Base-by-base conservation (phyloP, 2,797 vertebrate species). In the Erithacus rubecula region DNA sequence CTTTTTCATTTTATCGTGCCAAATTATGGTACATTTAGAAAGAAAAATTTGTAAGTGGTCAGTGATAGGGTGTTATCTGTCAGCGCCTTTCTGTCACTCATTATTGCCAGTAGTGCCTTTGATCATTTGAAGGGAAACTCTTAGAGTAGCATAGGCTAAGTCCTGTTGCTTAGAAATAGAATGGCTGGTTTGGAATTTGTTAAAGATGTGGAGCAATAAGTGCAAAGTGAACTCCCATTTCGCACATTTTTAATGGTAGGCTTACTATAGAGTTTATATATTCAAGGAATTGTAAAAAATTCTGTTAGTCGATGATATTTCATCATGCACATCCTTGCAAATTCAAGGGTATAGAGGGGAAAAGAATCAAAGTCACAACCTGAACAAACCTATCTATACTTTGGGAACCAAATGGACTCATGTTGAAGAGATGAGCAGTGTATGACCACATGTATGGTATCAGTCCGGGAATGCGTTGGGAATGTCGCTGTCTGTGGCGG, bases 61-160 rank as follows among this genome's bases (percentile, higher is more conserved):
- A 96, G 95, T 95, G 89, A 95, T 96, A 95, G 97, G 98, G 98
- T 97, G 98, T 98, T 97, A 75, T 68, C 37, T 92, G 93, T 92
- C 96, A 97, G 97, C 94, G 68, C 98, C 97, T 98, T 97, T 97
- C 97, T 98, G 97, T 98, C 98, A 97, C 98, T 98, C 92, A 97
- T 99, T 98, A 97, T 98, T 98, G 98, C 99, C 99, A 98, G 98
- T 99, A 99, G 99, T 99, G 99, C 99, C 99, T 99, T 99, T 99
- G 98, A 98, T 99, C 97, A 98, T 99, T 80, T 98, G 98, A 98
- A 98, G 98, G 98, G 98, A 99, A 98, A 98, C 98, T 98, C 96
- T 96, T 99, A 98, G 98, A 94, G 75, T 97, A 98, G 98, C 9
- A 52, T 98, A 97, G 97, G 97, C 93, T 95, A 67, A 76, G 90